phyloP scores from a whole-genome alignment of 2,888 invertebrate species.

The Eubasilissa splendida region DNA sequence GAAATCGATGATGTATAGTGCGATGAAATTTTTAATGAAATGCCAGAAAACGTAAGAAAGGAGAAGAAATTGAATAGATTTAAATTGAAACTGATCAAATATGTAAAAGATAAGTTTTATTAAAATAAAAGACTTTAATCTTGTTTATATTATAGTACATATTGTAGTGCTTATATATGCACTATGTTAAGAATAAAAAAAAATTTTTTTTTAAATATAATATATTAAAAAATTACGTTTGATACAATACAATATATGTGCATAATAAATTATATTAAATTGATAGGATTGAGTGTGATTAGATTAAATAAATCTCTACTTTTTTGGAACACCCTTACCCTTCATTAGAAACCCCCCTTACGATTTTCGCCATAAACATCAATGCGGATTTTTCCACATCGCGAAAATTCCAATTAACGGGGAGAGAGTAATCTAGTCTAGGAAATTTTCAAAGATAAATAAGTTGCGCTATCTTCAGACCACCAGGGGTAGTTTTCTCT shows the following conservation, averaged over 20 bases:
- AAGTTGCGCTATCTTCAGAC: not conserved
- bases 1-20: too few species aligned
- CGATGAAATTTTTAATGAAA: too few species aligned
- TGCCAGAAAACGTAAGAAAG: too few species aligned
- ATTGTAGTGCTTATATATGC: too few species aligned
- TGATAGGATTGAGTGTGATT: not conserved
- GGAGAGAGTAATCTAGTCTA: not conserved
- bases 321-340: not conserved
- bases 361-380: not conserved
- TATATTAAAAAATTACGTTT: too few species aligned
- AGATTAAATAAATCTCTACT: not conserved
- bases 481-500: not conserved
- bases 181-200: too few species aligned
- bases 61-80: too few species aligned
- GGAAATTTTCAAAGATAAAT: slow-evolving; percentile 1
- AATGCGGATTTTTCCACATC: not conserved
- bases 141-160: too few species aligned
- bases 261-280: not conserved
- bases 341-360: not conserved
- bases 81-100: too few species aligned
- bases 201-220: too few species aligned
- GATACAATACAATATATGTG: not conserved
- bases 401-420: not conserved
- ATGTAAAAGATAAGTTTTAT: too few species aligned
- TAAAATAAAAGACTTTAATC: too few species aligned